Evolutionary conservation across 2,888 invertebrate genomes (phyloP), one percentile per base, ranked within the genome.

Genomic region (Cheilosia urbana): DNA sequence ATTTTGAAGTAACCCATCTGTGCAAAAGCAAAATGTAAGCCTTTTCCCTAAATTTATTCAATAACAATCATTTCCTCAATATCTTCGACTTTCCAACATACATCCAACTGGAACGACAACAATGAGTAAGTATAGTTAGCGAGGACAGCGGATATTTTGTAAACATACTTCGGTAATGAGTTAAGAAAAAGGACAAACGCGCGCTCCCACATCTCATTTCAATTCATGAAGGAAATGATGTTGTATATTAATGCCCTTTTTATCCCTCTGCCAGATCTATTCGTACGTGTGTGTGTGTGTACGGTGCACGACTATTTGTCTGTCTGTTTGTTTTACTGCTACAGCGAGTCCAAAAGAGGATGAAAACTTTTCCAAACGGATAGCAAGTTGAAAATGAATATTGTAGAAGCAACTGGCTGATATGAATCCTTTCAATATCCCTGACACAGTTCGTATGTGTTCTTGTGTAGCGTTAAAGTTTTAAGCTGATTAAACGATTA

Each of bases 401-500:
- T 45, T 30, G 45, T 30, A 40, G 49, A 75, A 63, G 73, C 62
- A 53, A 73, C 73, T 63, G 53, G 62, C 62, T 68, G 27, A 30
- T 13, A 34, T 2, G 34, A 27, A 49, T 73, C 62, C 42, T 73
- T 45, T 51, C 34, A 49, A 65, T 21, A 40, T 75, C 57, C 49
- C 47, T 65, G 75, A 65, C 65, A 45, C 19, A 75, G 40, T 66
- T 75, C 21, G 37, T 13, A 40, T 66, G 57, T 42, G 21, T 24
- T 40, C 42, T 71, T 40, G 63, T 58, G 65, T 72, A 72, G 66
- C 30, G 13, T 62, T 37, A 72, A 77, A 83, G 66, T 83, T 78
- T 83, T 83, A 83, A 83, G 82, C 82, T 83, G 82, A 83, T 83
- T 83, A 83, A 77, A 72, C 72, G 82, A 83, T 83, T 83, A 83